Base-by-base conservation (phyloP, 2,888 invertebrate genomes). In the Hylaea fasciaria region DNA sequence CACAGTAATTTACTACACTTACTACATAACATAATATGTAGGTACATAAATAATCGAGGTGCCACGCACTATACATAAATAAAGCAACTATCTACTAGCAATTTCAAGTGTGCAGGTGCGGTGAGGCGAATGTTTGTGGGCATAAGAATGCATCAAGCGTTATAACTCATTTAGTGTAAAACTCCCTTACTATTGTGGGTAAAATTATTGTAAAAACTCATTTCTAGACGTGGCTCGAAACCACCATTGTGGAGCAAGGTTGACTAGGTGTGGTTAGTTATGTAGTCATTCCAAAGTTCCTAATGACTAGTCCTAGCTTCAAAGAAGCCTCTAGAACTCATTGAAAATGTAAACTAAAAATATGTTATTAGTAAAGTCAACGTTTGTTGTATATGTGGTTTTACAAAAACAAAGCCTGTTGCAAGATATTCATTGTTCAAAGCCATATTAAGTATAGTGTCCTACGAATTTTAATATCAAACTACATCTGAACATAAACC, bases 401-500 rank as follows among this genome's bases (percentile, higher is more conserved):
- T 22, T 22, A 22, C 22, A 22, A 22, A 44, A 44, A 40, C 41
- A 11, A 28, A 39, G n/a, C n/a, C n/a, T n/a, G 4, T 37, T 37
- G 37, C 32, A 32, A 9, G 37, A n/a, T 37, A 37, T 37, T 37
- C 10, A 7, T 40, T 22, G 22, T 40, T 14, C 12, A 13, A 40
- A 40, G 40, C 40, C 40, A n/a, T n/a, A n/a, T n/a, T n/a, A n/a
- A n/a, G n/a, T n/a, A n/a, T n/a, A 39, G 4, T 5, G 2, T 39
- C 12, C 39, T 12, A 12, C 10, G n/a, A 10, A 51, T n/a, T n/a
- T n/a, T n/a, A n/a, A n/a, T 3, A 14, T 29, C 8, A 9, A 51
- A 41, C 49, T 57, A 56, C 37, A 62, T 63, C 57, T 63, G 59
- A 70, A 65, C 61, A 57, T 64, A 61, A 53, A 47, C 47, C 47